These are phyloP conservation scores for Nothocercus julius DNA, from an alignment of 2,113 vertebrate species.

Conservation along the genomic window DNA sequence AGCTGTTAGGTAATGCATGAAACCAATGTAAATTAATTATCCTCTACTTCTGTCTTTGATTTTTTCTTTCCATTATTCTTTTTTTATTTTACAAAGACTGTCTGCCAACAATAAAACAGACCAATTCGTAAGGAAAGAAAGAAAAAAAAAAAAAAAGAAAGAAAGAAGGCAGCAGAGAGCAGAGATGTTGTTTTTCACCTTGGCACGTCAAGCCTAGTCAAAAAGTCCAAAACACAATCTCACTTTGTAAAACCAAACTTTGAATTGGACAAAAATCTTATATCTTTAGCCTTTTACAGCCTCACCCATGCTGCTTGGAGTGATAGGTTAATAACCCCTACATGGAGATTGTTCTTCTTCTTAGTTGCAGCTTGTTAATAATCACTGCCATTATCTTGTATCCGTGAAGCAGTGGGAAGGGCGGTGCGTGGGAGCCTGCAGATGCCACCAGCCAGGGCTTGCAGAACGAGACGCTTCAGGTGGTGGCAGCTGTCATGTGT, in stretches of 20 bases:
- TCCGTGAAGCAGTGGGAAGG: not conserved
- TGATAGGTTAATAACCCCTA: not conserved
- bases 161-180: not conserved
- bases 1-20: not conserved
- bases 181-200: not conserved
- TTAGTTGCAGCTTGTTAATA: not conserved
- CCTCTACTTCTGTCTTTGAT: not conserved
- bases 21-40: slow-evolving; percentile 24
- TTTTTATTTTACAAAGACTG: not conserved
- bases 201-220: not conserved
- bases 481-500: slow-evolving; percentile 5
- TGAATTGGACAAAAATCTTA: not conserved
- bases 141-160: no score
- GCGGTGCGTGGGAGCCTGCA: not conserved
- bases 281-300: not conserved
- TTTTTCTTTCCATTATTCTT: not conserved
- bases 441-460: not conserved
- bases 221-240: not conserved
- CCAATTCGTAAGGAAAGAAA: not conserved
- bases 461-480: not conserved
- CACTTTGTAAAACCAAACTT: accelerated
- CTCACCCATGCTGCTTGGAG: not conserved
- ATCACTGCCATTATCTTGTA: not conserved
- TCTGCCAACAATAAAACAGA: not conserved
- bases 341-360: not conserved